phyloP scores from a whole-genome alignment of 23 tunicate species.

The Clavelina lepadiformis region DNA sequence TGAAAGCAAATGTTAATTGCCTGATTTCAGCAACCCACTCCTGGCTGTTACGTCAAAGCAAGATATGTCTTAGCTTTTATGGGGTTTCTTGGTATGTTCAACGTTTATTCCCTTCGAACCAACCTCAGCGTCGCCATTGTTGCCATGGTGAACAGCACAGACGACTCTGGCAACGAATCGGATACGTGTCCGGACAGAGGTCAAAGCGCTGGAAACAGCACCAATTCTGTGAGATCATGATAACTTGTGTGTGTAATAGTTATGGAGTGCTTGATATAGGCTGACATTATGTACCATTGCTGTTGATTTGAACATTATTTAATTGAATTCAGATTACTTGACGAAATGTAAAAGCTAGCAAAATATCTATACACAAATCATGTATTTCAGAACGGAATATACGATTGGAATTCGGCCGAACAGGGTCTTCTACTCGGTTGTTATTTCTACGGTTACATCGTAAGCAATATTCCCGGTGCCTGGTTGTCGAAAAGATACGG shows the following conservation, averaged over 20 bases:
- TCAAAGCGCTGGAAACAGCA: not conserved
- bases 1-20: not conserved
- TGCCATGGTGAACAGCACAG: conserved; percentile 78
- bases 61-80: conserved; percentile 64
- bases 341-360: not conserved
- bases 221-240: conserved; percentile 29
- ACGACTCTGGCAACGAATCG: conserved; percentile 18
- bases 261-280: too few relatives aligned
- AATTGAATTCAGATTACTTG: conserved; percentile 4
- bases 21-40: conserved; percentile 43
- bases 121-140: conserved; percentile 83
- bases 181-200: conserved; percentile 72
- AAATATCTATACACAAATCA: too few relatives aligned
- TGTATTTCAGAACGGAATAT: conserved; percentile 51
- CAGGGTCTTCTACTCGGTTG: conserved; percentile 50
- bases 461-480: conserved; percentile 76
- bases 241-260: too few relatives aligned
- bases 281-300: too few relatives aligned
- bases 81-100: conserved; percentile 77
- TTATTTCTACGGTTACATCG: conserved; percentile 73
- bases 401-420: conserved; percentile 36
- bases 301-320: too few relatives aligned
- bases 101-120: conserved; percentile 57
- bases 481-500: conserved; percentile 69
- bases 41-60: conserved; percentile 75